Evolutionary conservation across 2,113 vertebrate species (phyloP).

Genomic region (Sisor rabdophorus): DNA sequence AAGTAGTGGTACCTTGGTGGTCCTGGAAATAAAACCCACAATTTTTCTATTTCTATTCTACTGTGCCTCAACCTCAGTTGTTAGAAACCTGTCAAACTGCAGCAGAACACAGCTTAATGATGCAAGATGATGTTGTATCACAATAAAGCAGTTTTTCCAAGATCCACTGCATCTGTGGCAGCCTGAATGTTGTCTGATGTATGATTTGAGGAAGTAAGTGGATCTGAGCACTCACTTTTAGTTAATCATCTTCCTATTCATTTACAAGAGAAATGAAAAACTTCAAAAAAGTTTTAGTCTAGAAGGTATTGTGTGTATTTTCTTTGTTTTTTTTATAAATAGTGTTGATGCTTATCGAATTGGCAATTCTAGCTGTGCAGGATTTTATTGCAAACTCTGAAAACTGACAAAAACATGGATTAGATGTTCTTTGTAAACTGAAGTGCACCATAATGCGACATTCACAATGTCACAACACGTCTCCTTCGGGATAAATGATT

Average conservation of each 20-base stretch:
- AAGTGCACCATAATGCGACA: neutral
- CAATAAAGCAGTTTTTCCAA: conserved; percentile 5
- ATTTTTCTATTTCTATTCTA: no score
- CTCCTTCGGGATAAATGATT: neutral
- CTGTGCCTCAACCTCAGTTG: no score
- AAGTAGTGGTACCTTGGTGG: no score
- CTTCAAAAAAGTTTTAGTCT: no score
- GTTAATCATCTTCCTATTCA: no score
- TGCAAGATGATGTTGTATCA: neutral
- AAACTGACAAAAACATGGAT: neutral
- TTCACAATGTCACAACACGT: neutral
- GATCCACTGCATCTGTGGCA: neutral
- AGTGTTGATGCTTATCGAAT: neutral
- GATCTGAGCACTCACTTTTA: conserved; percentile 24
- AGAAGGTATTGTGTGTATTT: neutral
- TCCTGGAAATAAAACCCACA: no score
- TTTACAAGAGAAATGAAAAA: neutral
- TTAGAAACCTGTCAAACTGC: neutral
- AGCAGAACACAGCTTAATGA: neutral
- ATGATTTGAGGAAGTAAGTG: neutral
- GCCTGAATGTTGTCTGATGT: neutral
- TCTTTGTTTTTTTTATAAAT: neutral
- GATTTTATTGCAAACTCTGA: neutral
- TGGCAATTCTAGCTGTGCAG: neutral
- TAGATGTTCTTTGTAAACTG: neutral